phyloP scores from a whole-genome alignment of 2,888 invertebrate species.

The Lordiphosa andalusiaca region DNA sequence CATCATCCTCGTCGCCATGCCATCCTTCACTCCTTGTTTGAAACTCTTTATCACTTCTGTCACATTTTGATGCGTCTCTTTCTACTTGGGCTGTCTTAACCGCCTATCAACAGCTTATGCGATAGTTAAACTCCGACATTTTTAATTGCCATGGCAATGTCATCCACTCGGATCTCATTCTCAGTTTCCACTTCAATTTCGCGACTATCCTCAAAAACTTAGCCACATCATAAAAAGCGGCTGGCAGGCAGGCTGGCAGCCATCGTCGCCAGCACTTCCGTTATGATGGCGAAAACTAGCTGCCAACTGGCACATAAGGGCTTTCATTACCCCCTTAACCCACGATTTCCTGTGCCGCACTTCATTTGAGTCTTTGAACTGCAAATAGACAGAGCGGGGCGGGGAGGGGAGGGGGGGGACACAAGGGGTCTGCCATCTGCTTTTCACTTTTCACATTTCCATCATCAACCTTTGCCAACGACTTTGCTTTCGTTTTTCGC shows the following conservation, averaged over 20 bases:
- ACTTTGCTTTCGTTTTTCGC: conserved; percentile 72
- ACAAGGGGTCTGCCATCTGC: conserved; percentile 49
- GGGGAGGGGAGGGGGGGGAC: background rate
- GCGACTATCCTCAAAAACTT: conserved; percentile 36
- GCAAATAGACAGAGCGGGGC: conserved; percentile 56
- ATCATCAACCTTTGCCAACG: conserved; percentile 69
- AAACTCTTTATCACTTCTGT: conserved; percentile 13
- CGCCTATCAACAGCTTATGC: conserved; percentile 60
- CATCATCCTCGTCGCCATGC: conserved; percentile 3
- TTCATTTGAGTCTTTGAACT: conserved; percentile 74
- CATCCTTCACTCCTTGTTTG: conserved; percentile 12
- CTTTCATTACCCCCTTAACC: conserved; percentile 38
- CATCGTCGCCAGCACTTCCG: conserved; percentile 58
- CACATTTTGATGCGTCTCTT: conserved; percentile 33
- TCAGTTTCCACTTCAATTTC: conserved; percentile 2
- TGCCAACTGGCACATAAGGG: conserved; percentile 45
- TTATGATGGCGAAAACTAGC: conserved; percentile 44
- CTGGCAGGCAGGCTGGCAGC: conserved; percentile 41
- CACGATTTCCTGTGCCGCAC: conserved; percentile 46
- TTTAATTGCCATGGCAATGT: conserved; percentile 64
- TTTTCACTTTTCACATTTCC: conserved; percentile 74
- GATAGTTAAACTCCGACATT: conserved; percentile 61
- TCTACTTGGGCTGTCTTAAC: conserved; percentile 40
- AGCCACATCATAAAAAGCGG: conserved; percentile 64
- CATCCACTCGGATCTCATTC: conserved; percentile 38